phyloP scores from a whole-genome alignment of 2,888 invertebrate genomes.

The Hoplodrina ambigua region DNA sequence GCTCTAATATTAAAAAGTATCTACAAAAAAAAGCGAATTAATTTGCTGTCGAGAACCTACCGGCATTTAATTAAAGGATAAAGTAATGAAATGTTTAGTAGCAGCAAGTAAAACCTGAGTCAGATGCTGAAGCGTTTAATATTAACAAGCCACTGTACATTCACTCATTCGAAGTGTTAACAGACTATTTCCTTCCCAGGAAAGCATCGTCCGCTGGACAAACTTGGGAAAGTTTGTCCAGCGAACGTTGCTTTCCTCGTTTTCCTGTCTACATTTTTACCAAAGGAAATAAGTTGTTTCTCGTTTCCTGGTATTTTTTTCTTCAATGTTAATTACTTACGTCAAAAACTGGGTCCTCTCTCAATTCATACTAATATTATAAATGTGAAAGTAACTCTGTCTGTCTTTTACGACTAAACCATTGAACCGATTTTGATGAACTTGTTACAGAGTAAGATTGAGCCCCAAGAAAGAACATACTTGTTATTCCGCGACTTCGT shows the following conservation, averaged over 20 bases:
- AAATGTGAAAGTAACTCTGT: too few species aligned
- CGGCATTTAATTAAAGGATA: slow-evolving; percentile 4
- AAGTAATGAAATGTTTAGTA: not conserved
- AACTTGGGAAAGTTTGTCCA: slow-evolving; percentile 20
- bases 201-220: too few species aligned
- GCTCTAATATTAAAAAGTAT: not conserved
- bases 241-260: slow-evolving; percentile 18
- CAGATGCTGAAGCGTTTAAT: slow-evolving; percentile 21
- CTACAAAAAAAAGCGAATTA: not conserved
- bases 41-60: not conserved
- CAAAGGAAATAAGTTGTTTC: slow-evolving; percentile 25
- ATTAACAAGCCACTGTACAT: slow-evolving; percentile 17
- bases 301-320: slow-evolving; percentile 13
- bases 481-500: too few species aligned
- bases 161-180: slow-evolving; percentile 23
- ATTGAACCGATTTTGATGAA: too few species aligned
- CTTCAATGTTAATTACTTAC: slow-evolving; percentile 27
- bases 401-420: too few species aligned
- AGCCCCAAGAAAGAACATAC: too few species aligned
- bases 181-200: slow-evolving; percentile 14
- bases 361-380: not conserved
- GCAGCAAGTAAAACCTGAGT: not conserved
- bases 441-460: too few species aligned
- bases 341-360: slow-evolving; percentile 15
- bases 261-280: slow-evolving; percentile 33